Base-by-base conservation (phyloP, 1,140 invertebrate genomes). In the Acromyrmex charruanus region DNA sequence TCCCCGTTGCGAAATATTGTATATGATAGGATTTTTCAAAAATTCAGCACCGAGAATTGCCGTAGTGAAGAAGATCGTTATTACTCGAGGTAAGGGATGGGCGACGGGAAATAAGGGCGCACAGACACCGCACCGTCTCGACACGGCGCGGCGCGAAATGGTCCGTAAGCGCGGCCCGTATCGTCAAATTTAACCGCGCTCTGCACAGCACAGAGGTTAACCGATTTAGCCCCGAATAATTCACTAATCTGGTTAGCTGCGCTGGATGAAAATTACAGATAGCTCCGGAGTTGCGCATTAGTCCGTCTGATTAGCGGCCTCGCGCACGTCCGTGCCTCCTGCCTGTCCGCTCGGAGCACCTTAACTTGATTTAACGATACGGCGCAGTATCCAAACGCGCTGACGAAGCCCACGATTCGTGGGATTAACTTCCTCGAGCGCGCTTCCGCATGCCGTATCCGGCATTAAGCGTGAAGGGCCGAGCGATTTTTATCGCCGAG, bases 241-340 rank as follows among this genome's bases (percentile, higher is more conserved):
- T 90, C 85, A 80, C 89, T 90, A 90, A 90, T 90, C 89, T 74
- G 89, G 90, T 90, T 90, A 85, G 87, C 79, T 31, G 71, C 31
- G 77, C 77, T 68, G 86, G 89, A 90, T 90, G 89, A 90, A 90
- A 90, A 90, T 90, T 90, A 90, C 86, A 90, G 89, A 90, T 90
- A 90, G 87, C 89, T 90, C 55, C 51, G 58, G 80, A 90, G 88
- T 90, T 90, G 87, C 86, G 75, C 89, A 85, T 90, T 82, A 81
- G 89, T 88, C 89, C 86, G 79, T 90, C 89, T 90, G 89, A 90
- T 90, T 90, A 90, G 85, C 86, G 61, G 75, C 68, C 65, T 63
- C 61, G 87, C 68, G 53, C 63, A 49, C 44, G 31, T 75, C 59
- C 71, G 53, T 59, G 61, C n/a, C 65, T 28, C n/a, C 65, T 28